Evolutionary conservation across 2,888 invertebrate genomes (phyloP), one percentile per base, ranked within the genome.

Genomic region (Apantesis nais): DNA sequence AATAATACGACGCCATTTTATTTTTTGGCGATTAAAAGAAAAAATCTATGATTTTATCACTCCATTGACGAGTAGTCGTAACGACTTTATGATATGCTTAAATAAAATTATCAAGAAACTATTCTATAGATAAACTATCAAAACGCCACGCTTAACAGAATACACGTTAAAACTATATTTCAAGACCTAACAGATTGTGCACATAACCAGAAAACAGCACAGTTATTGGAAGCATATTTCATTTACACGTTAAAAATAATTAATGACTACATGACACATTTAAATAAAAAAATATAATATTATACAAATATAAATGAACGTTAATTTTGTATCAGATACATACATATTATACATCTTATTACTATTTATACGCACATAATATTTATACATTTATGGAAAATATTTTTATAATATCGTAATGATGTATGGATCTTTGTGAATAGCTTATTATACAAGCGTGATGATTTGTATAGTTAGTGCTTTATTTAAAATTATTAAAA

Each of bases 1-100:
- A 71, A 74, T 68, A 77, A 77, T n/a, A n/a, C 48, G 75, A 76
- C 79, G 80, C 78, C 76, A 80, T 75, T 71, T 65, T 72, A 25
- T 62, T 71, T 74, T 65, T 74, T 67, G 68, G 66, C 82, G 66
- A 31, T 55, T 74, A 72, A 76, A 77, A 70, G 62, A 75, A 72
- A 78, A 83, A 78, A 83, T 79, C 83, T 88, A 88, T 82, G 83
- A 83, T 88, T 88, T 88, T 92, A 93, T 93, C 93, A 93, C 93
- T 92, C 88, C 74, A 83, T 92, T 93, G 93, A 93, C 93, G 93
- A 93, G 93, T 89, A 89, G 82, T 80, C 83, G 75, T 74, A 81
- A 86, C 81, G 85, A 83, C 86, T 83, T 82, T 78, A 82, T 73
- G 71, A 77, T 76, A 80, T 62, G 66, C 82, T 76, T 78, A 81